Evolutionary conservation across 2,888 invertebrate genomes (phyloP).

Genomic region (Ophion costatus): DNA sequence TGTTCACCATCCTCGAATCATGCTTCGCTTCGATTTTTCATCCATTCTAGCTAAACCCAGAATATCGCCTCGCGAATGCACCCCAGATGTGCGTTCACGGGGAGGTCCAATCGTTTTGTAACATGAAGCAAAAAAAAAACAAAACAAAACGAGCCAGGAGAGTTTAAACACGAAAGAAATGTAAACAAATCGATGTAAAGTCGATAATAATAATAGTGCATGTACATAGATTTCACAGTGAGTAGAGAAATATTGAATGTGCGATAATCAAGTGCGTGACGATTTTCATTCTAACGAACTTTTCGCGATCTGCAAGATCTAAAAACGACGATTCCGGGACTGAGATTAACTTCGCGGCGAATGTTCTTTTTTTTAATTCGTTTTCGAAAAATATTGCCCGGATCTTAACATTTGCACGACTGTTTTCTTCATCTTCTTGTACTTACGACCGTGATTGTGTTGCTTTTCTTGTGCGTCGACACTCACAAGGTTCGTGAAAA

Average conservation of each 20-base stretch:
- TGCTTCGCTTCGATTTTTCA: slow-evolving; percentile 7
- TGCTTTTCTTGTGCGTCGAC: slow-evolving; percentile 19
- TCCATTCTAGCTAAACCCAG: slow-evolving; percentile 21
- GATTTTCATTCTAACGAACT: slow-evolving; percentile 56
- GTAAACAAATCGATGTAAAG: slow-evolving; percentile 55
- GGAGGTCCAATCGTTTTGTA: slow-evolving; percentile 52
- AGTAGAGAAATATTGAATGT: slow-evolving; percentile 63
- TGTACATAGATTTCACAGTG: slow-evolving; percentile 50
- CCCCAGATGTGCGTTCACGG: slow-evolving; percentile 1
- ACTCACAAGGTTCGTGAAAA: slow-evolving; percentile 22
- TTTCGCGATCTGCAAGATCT: slow-evolving; percentile 19
- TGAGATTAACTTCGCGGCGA: not conserved
- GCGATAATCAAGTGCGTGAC: slow-evolving; percentile 55
- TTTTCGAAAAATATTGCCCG: not conserved
- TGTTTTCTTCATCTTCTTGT: slow-evolving; percentile 3
- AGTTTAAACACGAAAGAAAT: slow-evolving; percentile 45
- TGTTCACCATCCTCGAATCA: not conserved
- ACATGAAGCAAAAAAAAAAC: not conserved
- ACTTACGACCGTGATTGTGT: slow-evolving; percentile 32
- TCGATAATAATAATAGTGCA: slow-evolving; percentile 62
- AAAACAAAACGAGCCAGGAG: slow-evolving; percentile 45
- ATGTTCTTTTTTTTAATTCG: not conserved
- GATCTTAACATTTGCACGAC: slow-evolving; percentile 37
- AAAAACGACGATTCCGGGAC: not conserved
- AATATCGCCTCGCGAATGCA: not conserved